These are phyloP conservation scores for Bursaphelenchus okinawaensis DNA, from an alignment of 2,888 invertebrate species.

Conservation along the genomic window DNA sequence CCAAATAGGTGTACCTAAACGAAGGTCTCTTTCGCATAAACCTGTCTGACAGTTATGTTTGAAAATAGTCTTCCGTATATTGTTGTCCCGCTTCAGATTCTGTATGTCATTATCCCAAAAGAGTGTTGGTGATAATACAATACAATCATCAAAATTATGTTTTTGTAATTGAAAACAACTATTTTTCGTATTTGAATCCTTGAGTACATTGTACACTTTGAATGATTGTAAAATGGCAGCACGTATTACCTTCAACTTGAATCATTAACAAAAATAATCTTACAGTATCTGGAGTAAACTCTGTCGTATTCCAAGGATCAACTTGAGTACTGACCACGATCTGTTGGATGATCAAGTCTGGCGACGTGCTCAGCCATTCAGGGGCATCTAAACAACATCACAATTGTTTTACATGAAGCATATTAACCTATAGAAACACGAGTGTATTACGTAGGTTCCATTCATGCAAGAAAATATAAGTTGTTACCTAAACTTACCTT, in stretches of 20 bases:
- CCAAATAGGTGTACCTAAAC: conserved; percentile 42
- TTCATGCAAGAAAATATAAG: not conserved
- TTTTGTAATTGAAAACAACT: no score
- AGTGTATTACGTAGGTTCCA: no score
- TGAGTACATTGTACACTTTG: no score
- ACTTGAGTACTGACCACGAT: conserved; percentile 40
- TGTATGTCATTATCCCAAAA: conserved; percentile 41
- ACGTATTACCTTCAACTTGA: conserved; percentile 14
- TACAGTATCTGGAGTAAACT: conserved; percentile 37
- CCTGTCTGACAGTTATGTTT: conserved; percentile 38
- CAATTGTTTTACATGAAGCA: no score
- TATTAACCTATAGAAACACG: no score
- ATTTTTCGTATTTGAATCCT: no score
- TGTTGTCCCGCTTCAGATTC: conserved; percentile 33
- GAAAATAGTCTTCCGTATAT: conserved; percentile 41
- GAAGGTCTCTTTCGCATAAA: conserved; percentile 44
- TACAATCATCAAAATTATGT: no score
- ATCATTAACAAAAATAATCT: not conserved
- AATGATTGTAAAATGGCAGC: conserved; percentile 38
- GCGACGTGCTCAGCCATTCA: conserved; percentile 38
- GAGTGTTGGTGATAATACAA: conserved; percentile 40
- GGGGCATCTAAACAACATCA: conserved; percentile 19
- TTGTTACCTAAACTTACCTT: not conserved
- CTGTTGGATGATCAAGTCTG: conserved; percentile 47
- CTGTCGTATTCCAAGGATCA: conserved; percentile 44